Evolutionary conservation across 2,797 vertebrate genomes (phyloP).

Genomic region (Euthynnus affinis): DNA sequence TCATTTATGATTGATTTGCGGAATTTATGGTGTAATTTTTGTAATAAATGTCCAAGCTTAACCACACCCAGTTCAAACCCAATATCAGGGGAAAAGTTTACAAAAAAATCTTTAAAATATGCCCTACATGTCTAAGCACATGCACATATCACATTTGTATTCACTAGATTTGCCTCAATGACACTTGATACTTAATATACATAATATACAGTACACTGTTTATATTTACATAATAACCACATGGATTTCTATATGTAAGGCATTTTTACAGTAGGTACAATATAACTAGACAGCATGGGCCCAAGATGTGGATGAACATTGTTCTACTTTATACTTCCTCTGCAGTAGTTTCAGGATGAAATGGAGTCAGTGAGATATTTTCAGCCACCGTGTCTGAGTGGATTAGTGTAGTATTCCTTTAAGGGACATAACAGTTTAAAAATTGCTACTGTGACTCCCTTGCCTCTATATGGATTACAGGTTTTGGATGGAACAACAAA

Average conservation of each 20-base stretch:
- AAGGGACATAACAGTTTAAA: conserved; percentile 65
- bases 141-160: neutral
- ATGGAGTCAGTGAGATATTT: conserved; percentile 75
- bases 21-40: too few species aligned
- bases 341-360: conserved; percentile 64
- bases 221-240: neutral
- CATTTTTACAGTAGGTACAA: neutral
- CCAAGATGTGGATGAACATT: conserved; percentile 35
- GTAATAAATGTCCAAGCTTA: too few species aligned
- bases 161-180: neutral
- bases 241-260: neutral
- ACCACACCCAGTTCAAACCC: too few species aligned
- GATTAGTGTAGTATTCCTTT: conserved; percentile 76
- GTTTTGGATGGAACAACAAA: conserved; percentile 48
- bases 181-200: neutral
- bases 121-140: neutral
- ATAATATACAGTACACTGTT: neutral
- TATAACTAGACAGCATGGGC: neutral
- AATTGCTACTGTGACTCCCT: conserved; percentile 57
- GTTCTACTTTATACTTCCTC: conserved; percentile 53
- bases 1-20: too few species aligned
- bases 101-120: too few species aligned
- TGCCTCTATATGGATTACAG: conserved; percentile 46
- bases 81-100: too few species aligned
- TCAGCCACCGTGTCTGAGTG: conserved; percentile 76